Base-by-base conservation (phyloP, 2,888 invertebrate species). In the Aporophyla nigra region DNA sequence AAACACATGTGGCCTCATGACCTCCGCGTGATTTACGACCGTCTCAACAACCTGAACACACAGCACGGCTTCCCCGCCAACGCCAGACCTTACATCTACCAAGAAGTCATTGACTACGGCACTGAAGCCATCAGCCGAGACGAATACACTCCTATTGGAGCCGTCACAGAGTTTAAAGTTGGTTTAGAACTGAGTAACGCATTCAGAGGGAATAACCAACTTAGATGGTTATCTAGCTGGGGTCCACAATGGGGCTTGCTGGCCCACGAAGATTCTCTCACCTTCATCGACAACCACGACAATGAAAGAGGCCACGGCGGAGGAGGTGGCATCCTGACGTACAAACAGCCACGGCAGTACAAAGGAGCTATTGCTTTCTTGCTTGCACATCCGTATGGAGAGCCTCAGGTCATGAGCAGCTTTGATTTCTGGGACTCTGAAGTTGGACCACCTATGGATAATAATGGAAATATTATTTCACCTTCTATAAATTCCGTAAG, bases 201-300 rank as follows among this genome's bases (percentile, higher is more conserved):
- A 0, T 96, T 96, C 75, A 90, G 93, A 95, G 93, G 95, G 6
- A 89, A 90, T 49, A 98, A 98, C 86, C 93, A 96, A 16, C 92
- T 98, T 3, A 97, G 97, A 83, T 98, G 97, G 97, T 92, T 98
- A 3, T 84, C 87, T 0, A 97, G 90, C 78, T 98, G 97, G 96
- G 98, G 98, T 54, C 93, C 97, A 0, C 94, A 91, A 12, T 98
- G 98, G 98, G 97, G 97, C 19, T 95, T 98, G 40, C 85, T 98
- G 5, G 94, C 96, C 0, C 92, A 93, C 65, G 89, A 87, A 61
- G 94, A 97, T 78, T 97, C 98, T 0, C 89, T 98, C 0, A 97
- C 98, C 1, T 98, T 98, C 90, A 97, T 98, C 43, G 98, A 98
- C 89, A 99, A 99, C 93, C 99, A 99, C 90, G 99, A 99, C 92